Conservation (phyloP, 2,113 vertebrate species). For the Oncorhynchus tshawytscha region DNA sequence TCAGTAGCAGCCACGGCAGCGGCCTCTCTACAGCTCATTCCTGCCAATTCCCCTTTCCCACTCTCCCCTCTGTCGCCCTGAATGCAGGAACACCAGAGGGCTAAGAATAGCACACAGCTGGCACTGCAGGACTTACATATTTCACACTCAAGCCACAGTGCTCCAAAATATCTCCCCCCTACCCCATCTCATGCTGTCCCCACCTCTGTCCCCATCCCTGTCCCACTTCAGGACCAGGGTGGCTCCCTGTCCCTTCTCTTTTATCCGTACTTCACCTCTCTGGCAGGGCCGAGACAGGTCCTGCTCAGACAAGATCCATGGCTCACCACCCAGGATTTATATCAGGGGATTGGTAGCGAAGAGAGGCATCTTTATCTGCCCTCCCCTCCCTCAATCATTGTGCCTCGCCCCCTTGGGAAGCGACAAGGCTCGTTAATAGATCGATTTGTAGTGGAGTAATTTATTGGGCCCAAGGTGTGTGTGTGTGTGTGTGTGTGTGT, state of each 20-base stretch:
- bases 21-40: slow-evolving; percentile 35
- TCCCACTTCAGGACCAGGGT: not conserved
- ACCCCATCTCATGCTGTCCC: too few relatives aligned
- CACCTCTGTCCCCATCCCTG: not conserved
- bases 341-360: slow-evolving; percentile 9
- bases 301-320: slow-evolving; percentile 56
- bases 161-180: slow-evolving; percentile 58
- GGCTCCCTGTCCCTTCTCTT: slow-evolving; percentile 1
- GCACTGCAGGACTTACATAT: slow-evolving; percentile 72
- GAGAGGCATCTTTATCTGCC: not conserved
- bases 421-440: not conserved
- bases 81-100: slow-evolving; percentile 57
- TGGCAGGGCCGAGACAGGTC: slow-evolving; percentile 50
- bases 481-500: not conserved
- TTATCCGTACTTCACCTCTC: slow-evolving; percentile 63
- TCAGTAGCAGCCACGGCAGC: not conserved
- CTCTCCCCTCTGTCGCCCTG: slow-evolving; percentile 60
- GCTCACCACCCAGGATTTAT: slow-evolving; percentile 47
- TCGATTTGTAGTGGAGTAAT: too few relatives aligned
- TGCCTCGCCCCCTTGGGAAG: slow-evolving; percentile 5
- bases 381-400: slow-evolving; percentile 26
- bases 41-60: slow-evolving; percentile 51
- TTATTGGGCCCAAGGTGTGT: not conserved
- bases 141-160: slow-evolving; percentile 68
- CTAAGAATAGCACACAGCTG: slow-evolving; percentile 80